Evolutionary conservation across 2,888 invertebrate genomes (phyloP), one percentile per base, ranked within the genome.

Genomic region (Stomorhina lunata): DNA sequence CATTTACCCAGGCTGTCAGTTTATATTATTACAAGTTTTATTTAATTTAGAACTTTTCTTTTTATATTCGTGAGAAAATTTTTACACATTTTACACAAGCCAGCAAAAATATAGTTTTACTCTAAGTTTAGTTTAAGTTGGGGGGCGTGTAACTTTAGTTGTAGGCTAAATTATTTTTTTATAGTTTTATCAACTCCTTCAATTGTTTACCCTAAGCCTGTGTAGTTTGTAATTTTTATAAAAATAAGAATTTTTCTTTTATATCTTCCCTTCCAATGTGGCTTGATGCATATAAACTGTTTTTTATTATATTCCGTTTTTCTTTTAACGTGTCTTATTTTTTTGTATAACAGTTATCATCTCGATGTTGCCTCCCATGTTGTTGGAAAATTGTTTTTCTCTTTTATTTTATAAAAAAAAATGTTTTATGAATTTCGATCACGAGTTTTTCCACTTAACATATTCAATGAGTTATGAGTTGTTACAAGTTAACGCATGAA

Each of bases 381-480:
- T 69, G 61, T 63, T 53, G 63, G 27, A 17, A n/a, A 25, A 25
- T 55, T 50, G 22, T 29, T 77, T 66, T 72, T 68, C 61, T 61
- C 63, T 15, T 32, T 32, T 32, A 65, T 65, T 50, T 17, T 45
- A 50, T 69, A 40, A 73, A 29, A 66, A 63, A 5, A 15, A 68
- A 32, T 32, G 9, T 76, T 80, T 84, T 84, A 81, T 78, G 65
- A 77, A 83, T 84, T 84, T 81, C 80, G 83, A 80, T 83, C 83
- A 83, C 84, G 84, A 81, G 73, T 77, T 83, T 71, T 76, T 76
- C 77, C 81, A 84, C 83, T 84, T 84, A 81, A 83, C 84, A 76
- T 73, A 81, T 81, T 78, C 81, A 81, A 78, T 81, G 81, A 81
- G 81, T 81, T 81, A 78, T 81, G 73, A 81, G 81, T 78, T 78